Evolutionary conservation across 2,113 vertebrate genomes (phyloP).

Genomic region (Coturnix japonica): DNA sequence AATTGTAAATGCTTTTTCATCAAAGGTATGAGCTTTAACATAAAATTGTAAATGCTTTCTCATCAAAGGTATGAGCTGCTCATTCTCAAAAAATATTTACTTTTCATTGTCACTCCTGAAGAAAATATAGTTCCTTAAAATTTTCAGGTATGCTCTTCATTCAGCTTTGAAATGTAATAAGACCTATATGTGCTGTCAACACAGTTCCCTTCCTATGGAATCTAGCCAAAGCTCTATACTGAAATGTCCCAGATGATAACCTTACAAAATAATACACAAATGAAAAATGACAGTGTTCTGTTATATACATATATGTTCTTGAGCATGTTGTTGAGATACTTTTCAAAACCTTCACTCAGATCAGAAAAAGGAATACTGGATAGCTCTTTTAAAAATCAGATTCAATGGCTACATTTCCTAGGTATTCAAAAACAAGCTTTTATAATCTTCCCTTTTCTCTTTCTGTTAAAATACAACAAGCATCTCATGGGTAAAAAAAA

Average conservation of each 20-base stretch:
- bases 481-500: conserved; percentile 52
- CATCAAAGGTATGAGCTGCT: background rate
- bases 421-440: background rate
- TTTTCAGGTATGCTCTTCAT: background rate
- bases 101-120: background rate
- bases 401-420: background rate
- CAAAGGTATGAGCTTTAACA: background rate
- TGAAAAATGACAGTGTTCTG: background rate
- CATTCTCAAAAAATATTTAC: background rate
- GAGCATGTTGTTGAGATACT: background rate
- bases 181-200: background rate
- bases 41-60: background rate
- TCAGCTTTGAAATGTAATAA: background rate
- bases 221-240: background rate
- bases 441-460: background rate
- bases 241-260: background rate
- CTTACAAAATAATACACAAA: background rate
- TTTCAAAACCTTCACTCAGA: background rate
- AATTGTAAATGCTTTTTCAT: background rate
- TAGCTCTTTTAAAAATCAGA: background rate
- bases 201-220: background rate
- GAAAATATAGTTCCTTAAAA: background rate
- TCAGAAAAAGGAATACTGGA: background rate
- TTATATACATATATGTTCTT: background rate
- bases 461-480: conserved; percentile 60